phyloP scores from a whole-genome alignment of 2,797 vertebrate genomes.

The Phrynocephalus guinanensis region DNA sequence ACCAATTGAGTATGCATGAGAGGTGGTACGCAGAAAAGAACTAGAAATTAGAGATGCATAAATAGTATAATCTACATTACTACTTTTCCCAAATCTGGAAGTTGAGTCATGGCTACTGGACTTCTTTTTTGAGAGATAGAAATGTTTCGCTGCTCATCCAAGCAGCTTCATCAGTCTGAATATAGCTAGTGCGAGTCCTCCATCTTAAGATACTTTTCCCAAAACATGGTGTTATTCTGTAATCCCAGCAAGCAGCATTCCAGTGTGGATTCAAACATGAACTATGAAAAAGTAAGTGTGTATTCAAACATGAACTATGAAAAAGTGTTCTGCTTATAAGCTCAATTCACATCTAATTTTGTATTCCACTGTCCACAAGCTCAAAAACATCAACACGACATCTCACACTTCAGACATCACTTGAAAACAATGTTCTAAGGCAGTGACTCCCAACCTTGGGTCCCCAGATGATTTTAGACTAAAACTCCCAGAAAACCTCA shows the following conservation, averaged over 20 bases:
- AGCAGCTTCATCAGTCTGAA: no score
- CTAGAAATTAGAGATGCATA: background rate
- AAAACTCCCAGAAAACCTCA: no score
- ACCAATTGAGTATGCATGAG: slow-evolving; percentile 1
- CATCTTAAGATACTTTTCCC: background rate
- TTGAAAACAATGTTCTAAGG: background rate
- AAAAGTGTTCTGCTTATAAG: background rate
- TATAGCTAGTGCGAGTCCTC: no score
- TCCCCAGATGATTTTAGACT: no score
- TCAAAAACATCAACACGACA: background rate
- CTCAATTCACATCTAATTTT: background rate
- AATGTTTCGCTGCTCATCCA: no score
- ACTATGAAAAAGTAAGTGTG: background rate
- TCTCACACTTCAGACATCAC: background rate
- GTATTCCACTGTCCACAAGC: background rate
- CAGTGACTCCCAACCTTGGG: no score
- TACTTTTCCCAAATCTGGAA: background rate
- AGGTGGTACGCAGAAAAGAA: slow-evolving; percentile 36
- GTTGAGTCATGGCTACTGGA: no score
- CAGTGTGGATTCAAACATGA: background rate
- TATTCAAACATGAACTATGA: background rate
- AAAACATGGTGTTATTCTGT: background rate
- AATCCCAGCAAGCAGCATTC: background rate
- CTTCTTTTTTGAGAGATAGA: no score
- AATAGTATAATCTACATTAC: background rate